Evolutionary conservation across 2,113 vertebrate genomes (phyloP).

Genomic region (Vulpes ferrilata): DNA sequence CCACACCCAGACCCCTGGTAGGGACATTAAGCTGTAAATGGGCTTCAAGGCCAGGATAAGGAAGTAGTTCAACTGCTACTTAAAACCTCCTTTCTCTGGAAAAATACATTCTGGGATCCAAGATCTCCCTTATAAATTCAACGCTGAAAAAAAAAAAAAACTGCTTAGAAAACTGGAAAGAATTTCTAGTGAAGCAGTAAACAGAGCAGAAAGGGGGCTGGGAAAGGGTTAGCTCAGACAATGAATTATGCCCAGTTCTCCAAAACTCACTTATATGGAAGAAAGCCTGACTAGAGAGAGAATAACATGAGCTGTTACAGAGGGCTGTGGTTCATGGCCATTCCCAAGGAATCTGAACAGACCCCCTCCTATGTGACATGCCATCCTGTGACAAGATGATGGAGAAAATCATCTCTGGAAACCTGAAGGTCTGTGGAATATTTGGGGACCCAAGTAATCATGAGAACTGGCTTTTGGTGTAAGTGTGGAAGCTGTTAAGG

Average conservation of each 20-base stretch:
- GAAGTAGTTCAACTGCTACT: background rate
- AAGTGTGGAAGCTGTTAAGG: background rate
- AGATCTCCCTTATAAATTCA: slow-evolving; percentile 3
- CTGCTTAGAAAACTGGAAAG: background rate
- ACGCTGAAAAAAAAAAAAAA: slow-evolving; percentile 13
- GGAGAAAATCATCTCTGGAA: background rate
- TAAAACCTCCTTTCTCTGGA: background rate
- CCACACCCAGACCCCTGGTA: background rate
- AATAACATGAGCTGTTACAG: background rate
- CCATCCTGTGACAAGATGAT: background rate
- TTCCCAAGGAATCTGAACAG: background rate
- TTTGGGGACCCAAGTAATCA: background rate
- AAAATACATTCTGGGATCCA: background rate
- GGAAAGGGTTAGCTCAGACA: background rate
- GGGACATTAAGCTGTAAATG: background rate
- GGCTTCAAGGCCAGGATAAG: background rate
- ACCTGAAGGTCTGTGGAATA: background rate
- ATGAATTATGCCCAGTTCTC: background rate
- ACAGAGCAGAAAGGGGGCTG: background rate
- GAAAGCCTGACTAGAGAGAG: background rate
- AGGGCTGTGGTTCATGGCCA: background rate
- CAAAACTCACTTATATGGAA: background rate
- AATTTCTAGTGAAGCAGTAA: background rate
- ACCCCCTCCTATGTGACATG: background rate
- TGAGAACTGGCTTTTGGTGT: background rate